A percentile compares a stretch with the other conserved stretches of the same genome.
These are phyloP conservation scores for Eurytoma adleriae DNA, from an alignment of 2,888 invertebrate species.

Conservation along the genomic window DNA sequence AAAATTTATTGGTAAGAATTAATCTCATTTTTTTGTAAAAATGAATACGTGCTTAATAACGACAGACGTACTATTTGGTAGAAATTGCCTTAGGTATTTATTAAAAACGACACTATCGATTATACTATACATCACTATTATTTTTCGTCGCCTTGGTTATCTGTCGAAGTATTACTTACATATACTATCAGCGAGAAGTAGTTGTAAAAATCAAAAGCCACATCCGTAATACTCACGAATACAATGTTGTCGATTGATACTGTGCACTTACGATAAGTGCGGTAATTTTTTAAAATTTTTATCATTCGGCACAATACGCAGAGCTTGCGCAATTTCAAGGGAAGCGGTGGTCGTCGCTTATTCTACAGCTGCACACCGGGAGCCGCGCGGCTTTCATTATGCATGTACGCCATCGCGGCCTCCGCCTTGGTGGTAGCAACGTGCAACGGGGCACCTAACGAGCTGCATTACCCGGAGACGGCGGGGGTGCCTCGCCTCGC, in stretches of 20 bases:
- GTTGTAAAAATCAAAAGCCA: slow-evolving; percentile 34
- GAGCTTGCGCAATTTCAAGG: neutral
- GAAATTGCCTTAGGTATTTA: too few relatives aligned
- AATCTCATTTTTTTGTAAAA: too few relatives aligned
- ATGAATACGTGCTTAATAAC: too few relatives aligned
- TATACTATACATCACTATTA: too few relatives aligned
- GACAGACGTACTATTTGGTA: too few relatives aligned
- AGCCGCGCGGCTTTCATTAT: slow-evolving; percentile 56
- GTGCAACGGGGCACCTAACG: slow-evolving; percentile 24
- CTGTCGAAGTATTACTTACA: too few relatives aligned
- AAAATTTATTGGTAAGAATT: too few relatives aligned
- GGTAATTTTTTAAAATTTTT: neutral
- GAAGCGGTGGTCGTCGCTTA: neutral
- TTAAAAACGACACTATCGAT: too few relatives aligned
- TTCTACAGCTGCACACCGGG: neutral
- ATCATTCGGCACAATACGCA: slow-evolving; percentile 57
- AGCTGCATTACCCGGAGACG: slow-evolving; percentile 17
- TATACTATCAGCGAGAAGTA: neutral
- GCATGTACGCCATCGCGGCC: slow-evolving; percentile 56
- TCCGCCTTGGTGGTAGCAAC: slow-evolving; percentile 49
- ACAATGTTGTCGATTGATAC: slow-evolving; percentile 36
- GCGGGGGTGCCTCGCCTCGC: slow-evolving; percentile 19
- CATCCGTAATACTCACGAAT: slow-evolving; percentile 53
- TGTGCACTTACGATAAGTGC: neutral
- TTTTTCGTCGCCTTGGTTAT: too few relatives aligned